Percentiles rank a stretch among this genome's conserved stretches.
Conservation (phyloP, 2,113 vertebrate genomes). For the Sapajus apella region DNA sequence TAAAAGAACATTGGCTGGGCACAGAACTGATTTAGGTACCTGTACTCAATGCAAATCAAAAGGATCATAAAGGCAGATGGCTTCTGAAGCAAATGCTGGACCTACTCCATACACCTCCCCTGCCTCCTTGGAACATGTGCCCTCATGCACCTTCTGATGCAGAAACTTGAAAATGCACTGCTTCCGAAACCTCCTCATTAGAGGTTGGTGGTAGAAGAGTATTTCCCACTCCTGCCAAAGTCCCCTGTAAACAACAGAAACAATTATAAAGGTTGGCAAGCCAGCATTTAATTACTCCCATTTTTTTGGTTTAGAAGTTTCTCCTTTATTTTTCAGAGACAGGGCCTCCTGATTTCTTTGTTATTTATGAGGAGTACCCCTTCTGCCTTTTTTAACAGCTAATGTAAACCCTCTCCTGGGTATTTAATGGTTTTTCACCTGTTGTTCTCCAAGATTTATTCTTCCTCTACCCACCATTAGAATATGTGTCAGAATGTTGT, state of each 20-base stretch:
- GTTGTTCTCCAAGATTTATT: background rate
- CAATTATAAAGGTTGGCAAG: background rate
- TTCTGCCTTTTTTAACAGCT: background rate
- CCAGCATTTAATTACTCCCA: background rate
- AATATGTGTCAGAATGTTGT: background rate
- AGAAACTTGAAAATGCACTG: background rate
- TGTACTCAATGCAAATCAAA: background rate
- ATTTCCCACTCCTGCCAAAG: background rate
- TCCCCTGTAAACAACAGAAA: background rate
- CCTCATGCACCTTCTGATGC: no score
- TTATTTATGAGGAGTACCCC: background rate
- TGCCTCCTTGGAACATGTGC: background rate
- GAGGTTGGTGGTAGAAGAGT: background rate
- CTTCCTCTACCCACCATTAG: background rate
- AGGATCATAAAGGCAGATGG: background rate
- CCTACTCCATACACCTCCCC: background rate
- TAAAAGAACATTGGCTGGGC: background rate
- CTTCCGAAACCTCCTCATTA: background rate
- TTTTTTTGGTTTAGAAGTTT: background rate
- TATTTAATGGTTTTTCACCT: background rate
- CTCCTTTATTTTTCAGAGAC: conserved; percentile 13
- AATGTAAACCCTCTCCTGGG: background rate
- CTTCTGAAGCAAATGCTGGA: background rate
- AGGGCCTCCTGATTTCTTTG: background rate
- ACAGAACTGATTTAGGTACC: background rate